Conservation (phyloP, 2,888 invertebrate genomes). For the Lasioglossum morio region DNA sequence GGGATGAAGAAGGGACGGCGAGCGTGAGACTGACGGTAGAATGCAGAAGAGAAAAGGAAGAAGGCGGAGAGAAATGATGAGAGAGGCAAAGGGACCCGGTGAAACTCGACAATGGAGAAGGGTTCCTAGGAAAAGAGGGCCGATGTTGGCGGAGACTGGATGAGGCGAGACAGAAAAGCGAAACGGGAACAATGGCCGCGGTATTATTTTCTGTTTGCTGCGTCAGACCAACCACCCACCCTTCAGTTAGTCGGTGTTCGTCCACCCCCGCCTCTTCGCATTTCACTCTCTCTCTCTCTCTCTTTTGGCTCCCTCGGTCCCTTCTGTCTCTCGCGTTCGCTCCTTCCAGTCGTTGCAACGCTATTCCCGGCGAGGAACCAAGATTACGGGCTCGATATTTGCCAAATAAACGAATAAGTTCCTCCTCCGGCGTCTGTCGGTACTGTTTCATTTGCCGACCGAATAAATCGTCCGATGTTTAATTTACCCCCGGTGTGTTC, state of each 20-base stretch:
- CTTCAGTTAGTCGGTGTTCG: constrained; percentile 43
- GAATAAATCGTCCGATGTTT: constrained; percentile 66
- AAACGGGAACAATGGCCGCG: constrained; percentile 76
- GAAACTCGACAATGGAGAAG: constrained; percentile 76
- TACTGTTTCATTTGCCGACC: constrained; percentile 54
- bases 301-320: background rate
- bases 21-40: constrained; percentile 41
- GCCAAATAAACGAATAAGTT: constrained; percentile 67
- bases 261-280: constrained; percentile 38
- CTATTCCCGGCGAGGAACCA: constrained; percentile 46
- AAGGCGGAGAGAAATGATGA: constrained; percentile 47
- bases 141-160: constrained; percentile 65
- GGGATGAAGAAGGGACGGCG: constrained; percentile 25
- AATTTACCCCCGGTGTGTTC: constrained; percentile 40
- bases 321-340: background rate
- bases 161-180: constrained; percentile 69
- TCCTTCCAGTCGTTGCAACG: constrained; percentile 40
- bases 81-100: constrained; percentile 61
- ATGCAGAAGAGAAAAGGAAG: constrained; percentile 31
- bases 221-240: constrained; percentile 73
- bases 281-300: constrained; percentile 11
- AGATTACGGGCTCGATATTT: constrained; percentile 69
- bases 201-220: constrained; percentile 82
- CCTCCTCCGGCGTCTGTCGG: constrained; percentile 28
- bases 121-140: constrained; percentile 59